These are phyloP conservation scores for Herminia tarsipennalis DNA, from an alignment of 2,888 invertebrate genomes.

Conservation along the genomic window DNA sequence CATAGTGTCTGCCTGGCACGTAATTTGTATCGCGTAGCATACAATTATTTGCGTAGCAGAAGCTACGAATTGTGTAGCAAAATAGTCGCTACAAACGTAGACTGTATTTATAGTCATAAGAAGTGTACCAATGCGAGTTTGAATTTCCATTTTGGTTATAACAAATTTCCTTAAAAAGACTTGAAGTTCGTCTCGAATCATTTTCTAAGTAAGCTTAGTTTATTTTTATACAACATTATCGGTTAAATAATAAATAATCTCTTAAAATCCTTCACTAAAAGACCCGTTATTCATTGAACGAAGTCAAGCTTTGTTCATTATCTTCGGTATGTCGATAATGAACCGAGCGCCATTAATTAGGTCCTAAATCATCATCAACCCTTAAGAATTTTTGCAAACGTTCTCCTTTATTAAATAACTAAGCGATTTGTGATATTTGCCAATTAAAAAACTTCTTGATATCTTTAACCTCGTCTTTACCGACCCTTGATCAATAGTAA, in stretches of 20 bases:
- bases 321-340: constrained; percentile 30
- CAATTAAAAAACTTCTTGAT: background rate
- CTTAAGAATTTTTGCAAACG: constrained; percentile 25
- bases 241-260: constrained; percentile 1
- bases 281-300: constrained; percentile 29
- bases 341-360: constrained; percentile 38
- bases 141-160: no score
- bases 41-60: background rate
- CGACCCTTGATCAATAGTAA: no score
- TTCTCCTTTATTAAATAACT: constrained; percentile 24
- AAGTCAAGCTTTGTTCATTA: constrained; percentile 16
- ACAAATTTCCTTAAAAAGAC: no score
- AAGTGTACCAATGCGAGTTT: background rate
- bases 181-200: background rate
- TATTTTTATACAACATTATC: constrained; percentile 1
- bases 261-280: constrained; percentile 6
- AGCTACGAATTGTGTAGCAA: background rate
- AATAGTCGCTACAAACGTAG: background rate
- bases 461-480: no score
- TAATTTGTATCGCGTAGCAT: background rate
- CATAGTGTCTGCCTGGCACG: background rate
- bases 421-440: background rate
- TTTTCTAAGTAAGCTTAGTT: background rate
- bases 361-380: constrained; percentile 24
- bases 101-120: background rate